Evolutionary conservation across 2,888 invertebrate genomes (phyloP), one percentile per base, ranked within the genome.

Genomic region (Brenthis daphne): DNA sequence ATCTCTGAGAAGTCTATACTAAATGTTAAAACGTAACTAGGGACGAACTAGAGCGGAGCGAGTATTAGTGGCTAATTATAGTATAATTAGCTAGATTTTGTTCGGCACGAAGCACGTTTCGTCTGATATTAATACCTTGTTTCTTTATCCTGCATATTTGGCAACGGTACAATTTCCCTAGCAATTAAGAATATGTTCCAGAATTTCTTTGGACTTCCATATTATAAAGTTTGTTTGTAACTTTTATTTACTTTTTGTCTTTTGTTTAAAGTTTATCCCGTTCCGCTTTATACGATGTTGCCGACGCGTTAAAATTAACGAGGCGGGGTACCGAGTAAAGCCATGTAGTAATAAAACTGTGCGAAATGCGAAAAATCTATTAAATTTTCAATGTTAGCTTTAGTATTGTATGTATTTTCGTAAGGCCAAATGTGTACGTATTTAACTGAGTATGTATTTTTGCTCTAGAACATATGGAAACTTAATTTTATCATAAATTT

Each of bases 241-340:
- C 51, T 43, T 54, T 63, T 54, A 63, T 63, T 63, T 53, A 53
- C 29, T 43, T 61, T 63, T 54, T 43, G 37, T 54, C 53, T 63
- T 54, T 63, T 63, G 63, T 63, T 43, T 54, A 63, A 54, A 63
- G 57, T 65, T 43, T 53, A 50, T 37, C 37, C 56, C 54, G 55
- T 56, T 56, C 56, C 56, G 61, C 37, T 61, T 55, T 56, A 61
- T 14, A 37, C 16, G 43, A 48, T 60, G 61, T 63, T 57, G 67
- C 51, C 55, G 61, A 61, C 67, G 67, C 60, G 58, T 60, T 61
- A 56, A 50, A 67, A 67, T 67, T 67, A 63, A 67, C 56, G 67
- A 63, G 54, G 66, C 47, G 50, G 67, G 67, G 48, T 48, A 48
- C 60, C 61, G 54, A 67, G 48, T 51, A 67, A 20, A 16, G 48